phyloP scores from a whole-genome alignment of 2,113 vertebrate genomes.

The Petromus typicus region DNA sequence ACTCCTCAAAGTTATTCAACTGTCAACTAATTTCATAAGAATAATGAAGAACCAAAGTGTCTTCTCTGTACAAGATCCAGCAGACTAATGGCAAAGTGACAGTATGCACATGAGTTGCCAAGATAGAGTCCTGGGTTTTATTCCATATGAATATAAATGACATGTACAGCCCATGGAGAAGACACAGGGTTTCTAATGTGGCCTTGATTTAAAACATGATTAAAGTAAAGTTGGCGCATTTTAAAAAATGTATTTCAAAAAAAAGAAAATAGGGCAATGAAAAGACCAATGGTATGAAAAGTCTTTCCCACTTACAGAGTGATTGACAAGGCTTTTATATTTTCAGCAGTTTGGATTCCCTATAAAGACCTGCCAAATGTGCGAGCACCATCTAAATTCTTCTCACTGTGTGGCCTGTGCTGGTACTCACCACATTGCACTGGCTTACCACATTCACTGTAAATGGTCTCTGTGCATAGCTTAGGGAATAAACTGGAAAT shows the following conservation, averaged over 20 bases:
- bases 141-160: background rate
- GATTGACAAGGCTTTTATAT: background rate
- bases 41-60: background rate
- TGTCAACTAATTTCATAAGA: background rate
- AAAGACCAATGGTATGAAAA: conserved; percentile 42
- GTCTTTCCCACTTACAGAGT: background rate
- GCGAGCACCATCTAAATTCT: background rate
- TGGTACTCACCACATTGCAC: background rate
- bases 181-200: background rate
- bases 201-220: conserved; percentile 23
- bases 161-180: background rate
- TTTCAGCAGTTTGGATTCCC: conserved; percentile 48
- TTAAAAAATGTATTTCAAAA: conserved; percentile 24
- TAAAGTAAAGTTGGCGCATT: background rate
- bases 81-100: background rate
- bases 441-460: background rate
- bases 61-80: background rate
- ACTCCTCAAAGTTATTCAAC: background rate
- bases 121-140: background rate
- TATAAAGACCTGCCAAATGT: conserved; percentile 35
- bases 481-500: background rate
- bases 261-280: background rate
- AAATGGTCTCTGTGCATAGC: background rate
- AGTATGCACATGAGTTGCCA: background rate
- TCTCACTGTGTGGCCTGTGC: background rate